Base-by-base conservation (phyloP, 2,113 vertebrate genomes). In the Collichthys lucidus region DNA sequence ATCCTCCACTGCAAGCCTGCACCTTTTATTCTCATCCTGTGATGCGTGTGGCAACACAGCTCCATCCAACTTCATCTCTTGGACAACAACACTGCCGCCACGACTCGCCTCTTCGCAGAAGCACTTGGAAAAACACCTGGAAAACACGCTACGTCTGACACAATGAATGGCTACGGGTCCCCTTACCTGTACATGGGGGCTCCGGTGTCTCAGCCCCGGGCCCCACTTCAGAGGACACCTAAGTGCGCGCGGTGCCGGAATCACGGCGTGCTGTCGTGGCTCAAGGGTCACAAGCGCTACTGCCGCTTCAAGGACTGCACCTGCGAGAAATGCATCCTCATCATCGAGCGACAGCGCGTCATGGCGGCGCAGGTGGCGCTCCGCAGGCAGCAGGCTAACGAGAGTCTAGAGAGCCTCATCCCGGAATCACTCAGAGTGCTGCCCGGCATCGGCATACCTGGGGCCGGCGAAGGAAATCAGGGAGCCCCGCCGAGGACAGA, bases 241-340 rank as follows among this genome's bases (percentile, higher is more conserved):
- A 99, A 99, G 90, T 99, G 97, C 91, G 97, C 97, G 50, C 97
- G 97, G 19, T 99, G 97, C 95, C 93, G 97, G 71, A 99, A 99
- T 93, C 98, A 98, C 93, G 98, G 98, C 42, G 97, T 99, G 84
- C 96, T 98, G 12, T 98, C 97, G 35, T 99, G 98, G 97, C 96
- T 99, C 70, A 99, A 98, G 89, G 98, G 98, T 60, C 97, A 98
- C 95, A 99, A 99, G 88, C 96, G 98, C 69, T 98, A 98, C 94
- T 98, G 98, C 87, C 97, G 98, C 92, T 98, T 98, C 95, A 98
- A 98, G 92, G 98, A 98, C 96, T 99, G 98, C 94, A 96, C 97
- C 77, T 99, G 98, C 90, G 98, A 98, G 91, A 99, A 99, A 87
- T 99, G 98, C 95, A 98, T 99, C 94, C 96, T 99, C 50, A 98